Percentiles rank a stretch among this genome's conserved stretches.
phyloP scores from a whole-genome alignment of 2,113 vertebrate species.

The Protomyctophum bolini region DNA sequence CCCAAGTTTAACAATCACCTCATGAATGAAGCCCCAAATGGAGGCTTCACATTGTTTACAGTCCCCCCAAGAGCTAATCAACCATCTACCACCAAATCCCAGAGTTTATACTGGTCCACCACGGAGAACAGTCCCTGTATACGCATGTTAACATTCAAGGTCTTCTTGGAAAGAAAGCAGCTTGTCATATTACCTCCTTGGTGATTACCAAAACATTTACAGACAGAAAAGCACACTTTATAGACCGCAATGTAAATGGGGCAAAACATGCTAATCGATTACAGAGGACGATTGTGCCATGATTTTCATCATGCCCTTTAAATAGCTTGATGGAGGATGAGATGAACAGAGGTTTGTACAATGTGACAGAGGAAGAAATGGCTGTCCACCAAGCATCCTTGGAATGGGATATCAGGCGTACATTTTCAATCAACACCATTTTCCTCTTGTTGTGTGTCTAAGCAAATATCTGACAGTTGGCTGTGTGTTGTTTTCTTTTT shows the following conservation, averaged over 20 bases:
- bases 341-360: not conserved
- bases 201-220: constrained; percentile 32
- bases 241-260: not conserved
- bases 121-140: constrained; percentile 63
- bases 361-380: constrained; percentile 19
- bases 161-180: constrained; percentile 54
- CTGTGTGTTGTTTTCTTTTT: not conserved
- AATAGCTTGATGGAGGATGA: no score
- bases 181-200: constrained; percentile 45
- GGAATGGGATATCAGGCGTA: constrained; percentile 39
- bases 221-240: constrained; percentile 8
- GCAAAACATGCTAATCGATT: not conserved
- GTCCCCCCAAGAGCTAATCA: constrained; percentile 71
- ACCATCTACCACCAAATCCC: constrained; percentile 65
- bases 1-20: constrained; percentile 59
- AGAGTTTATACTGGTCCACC: constrained; percentile 60
- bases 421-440: constrained; percentile 36
- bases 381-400: constrained; percentile 31
- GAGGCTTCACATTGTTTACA: constrained; percentile 60
- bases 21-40: constrained; percentile 39
- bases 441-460: constrained; percentile 32
- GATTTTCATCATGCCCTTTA: not conserved
- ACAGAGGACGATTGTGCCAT: not conserved
- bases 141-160: constrained; percentile 52
- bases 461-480: constrained; percentile 32